phyloP scores from a whole-genome alignment of 2,888 invertebrate genomes.

The Coremacera marginata region DNA sequence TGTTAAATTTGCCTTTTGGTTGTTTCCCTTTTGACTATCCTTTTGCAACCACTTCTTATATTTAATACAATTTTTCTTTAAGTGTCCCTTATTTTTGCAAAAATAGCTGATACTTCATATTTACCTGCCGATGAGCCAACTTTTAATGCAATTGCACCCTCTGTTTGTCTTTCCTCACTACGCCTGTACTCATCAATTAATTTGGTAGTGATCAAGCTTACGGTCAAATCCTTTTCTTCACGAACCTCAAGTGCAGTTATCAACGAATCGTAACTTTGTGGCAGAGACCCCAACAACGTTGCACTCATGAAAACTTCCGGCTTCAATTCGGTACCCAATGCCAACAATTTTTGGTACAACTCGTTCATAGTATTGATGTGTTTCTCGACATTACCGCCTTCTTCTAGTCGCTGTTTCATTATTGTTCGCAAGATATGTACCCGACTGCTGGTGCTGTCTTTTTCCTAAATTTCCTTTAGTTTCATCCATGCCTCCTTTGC shows the following conservation, averaged over 20 bases:
- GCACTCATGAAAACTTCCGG: conserved; percentile 34
- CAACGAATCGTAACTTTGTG: conserved; percentile 36
- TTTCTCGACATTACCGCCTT: conserved; percentile 32
- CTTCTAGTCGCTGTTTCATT: conserved; percentile 32
- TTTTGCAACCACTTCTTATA: conserved; percentile 31
- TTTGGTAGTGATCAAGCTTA: conserved; percentile 19
- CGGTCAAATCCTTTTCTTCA: conserved; percentile 38
- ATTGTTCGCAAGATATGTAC: conserved; percentile 38
- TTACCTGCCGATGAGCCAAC: background rate
- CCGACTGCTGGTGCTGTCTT: conserved; percentile 29
- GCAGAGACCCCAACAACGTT: conserved; percentile 34
- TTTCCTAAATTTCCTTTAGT: conserved; percentile 38
- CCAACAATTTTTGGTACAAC: conserved; percentile 34
- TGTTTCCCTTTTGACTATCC: conserved; percentile 6
- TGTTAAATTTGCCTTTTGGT: conserved; percentile 28
- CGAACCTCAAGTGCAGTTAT: conserved; percentile 39
- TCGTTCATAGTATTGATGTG: conserved; percentile 22
- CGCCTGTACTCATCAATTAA: conserved; percentile 36
- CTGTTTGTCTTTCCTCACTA: conserved; percentile 26
- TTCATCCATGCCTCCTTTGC: conserved; percentile 38
- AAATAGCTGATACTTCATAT: conserved; percentile 27
- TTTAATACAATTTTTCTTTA: background rate
- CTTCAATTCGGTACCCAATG: conserved; percentile 34
- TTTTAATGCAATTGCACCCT: conserved; percentile 3
- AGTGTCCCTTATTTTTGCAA: conserved; percentile 15